Conservation (phyloP, 2,888 invertebrate species). For the Ectemnius continuus region DNA sequence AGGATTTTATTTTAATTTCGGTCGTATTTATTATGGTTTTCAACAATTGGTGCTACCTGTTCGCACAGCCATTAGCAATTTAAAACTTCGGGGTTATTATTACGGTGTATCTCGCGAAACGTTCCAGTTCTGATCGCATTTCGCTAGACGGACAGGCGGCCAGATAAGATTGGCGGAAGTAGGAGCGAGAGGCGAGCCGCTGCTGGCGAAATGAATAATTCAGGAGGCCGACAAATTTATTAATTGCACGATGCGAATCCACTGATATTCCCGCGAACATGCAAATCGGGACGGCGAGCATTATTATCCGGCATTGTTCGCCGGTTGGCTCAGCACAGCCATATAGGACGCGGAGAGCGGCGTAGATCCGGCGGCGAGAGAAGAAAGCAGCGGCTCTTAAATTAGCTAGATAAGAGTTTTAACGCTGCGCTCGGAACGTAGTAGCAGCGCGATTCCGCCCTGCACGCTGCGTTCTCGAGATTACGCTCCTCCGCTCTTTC, state of each 20-base stretch:
- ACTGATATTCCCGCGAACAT: slow-evolving; percentile 60
- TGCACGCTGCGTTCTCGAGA: slow-evolving; percentile 27
- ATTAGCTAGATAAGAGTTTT: slow-evolving; percentile 58
- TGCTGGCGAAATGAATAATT: slow-evolving; percentile 56
- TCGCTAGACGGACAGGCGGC: no score
- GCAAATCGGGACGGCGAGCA: slow-evolving; percentile 53
- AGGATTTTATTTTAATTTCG: no score
- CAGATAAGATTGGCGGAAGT: no score
- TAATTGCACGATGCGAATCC: slow-evolving; percentile 61
- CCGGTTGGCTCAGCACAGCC: slow-evolving; percentile 39
- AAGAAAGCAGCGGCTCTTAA: slow-evolving; percentile 47
- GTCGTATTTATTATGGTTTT: no score
- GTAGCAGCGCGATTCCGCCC: slow-evolving; percentile 29
- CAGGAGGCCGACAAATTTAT: slow-evolving; percentile 63
- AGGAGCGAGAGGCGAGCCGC: slow-evolving; percentile 8
- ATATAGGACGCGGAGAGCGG: slow-evolving; percentile 44
- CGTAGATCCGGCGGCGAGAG: slow-evolving; percentile 51
- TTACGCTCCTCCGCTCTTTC: slow-evolving; percentile 15
- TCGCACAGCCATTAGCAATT: no score
- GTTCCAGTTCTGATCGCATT: no score
- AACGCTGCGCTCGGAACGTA: slow-evolving; percentile 31
- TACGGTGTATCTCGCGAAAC: slow-evolving; percentile 12
- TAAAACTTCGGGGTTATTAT: no score
- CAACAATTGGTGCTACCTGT: no score
- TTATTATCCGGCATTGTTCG: slow-evolving; percentile 60